Percentiles rank a stretch among this genome's conserved stretches.
Conservation (phyloP, 2,797 vertebrate species). For the Acanthis flammea region DNA sequence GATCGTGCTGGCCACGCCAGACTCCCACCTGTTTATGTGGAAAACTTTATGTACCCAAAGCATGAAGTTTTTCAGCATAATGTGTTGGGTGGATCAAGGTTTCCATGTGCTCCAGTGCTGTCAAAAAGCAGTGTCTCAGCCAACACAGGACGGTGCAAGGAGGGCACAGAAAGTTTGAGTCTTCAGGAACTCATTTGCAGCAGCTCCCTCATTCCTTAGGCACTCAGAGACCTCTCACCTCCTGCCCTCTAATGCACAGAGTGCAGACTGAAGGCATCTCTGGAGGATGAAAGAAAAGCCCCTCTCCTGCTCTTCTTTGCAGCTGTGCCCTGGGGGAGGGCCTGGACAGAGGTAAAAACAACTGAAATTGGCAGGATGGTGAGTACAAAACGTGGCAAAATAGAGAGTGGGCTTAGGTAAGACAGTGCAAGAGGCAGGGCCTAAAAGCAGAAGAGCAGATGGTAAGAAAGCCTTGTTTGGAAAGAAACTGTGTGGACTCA, state of each 20-base stretch:
- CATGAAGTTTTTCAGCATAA: constrained; percentile 39
- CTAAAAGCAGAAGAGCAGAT: neutral
- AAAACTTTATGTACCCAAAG: constrained; percentile 61
- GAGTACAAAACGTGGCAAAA: neutral
- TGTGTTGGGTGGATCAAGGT: constrained; percentile 54
- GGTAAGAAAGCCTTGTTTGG: neutral
- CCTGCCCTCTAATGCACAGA: neutral
- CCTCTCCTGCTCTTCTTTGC: neutral
- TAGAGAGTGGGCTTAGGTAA: neutral
- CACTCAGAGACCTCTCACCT: neutral
- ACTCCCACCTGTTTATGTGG: constrained; percentile 67
- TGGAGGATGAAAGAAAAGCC: neutral
- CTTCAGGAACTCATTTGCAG: neutral
- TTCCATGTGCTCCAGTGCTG: constrained; percentile 36
- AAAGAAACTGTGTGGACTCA: neutral
- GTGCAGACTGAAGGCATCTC: neutral
- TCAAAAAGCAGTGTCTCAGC: neutral
- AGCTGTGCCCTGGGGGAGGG: neutral
- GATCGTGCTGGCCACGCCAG: neutral
- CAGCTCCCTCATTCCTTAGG: neutral
- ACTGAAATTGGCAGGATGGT: neutral
- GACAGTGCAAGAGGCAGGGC: neutral
- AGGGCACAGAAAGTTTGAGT: constrained; percentile 27
- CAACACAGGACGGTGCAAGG: neutral
- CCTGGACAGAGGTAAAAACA: neutral